These are phyloP conservation scores for Copsychus sechellarum DNA, from an alignment of 2,113 vertebrate genomes.

Conservation along the genomic window DNA sequence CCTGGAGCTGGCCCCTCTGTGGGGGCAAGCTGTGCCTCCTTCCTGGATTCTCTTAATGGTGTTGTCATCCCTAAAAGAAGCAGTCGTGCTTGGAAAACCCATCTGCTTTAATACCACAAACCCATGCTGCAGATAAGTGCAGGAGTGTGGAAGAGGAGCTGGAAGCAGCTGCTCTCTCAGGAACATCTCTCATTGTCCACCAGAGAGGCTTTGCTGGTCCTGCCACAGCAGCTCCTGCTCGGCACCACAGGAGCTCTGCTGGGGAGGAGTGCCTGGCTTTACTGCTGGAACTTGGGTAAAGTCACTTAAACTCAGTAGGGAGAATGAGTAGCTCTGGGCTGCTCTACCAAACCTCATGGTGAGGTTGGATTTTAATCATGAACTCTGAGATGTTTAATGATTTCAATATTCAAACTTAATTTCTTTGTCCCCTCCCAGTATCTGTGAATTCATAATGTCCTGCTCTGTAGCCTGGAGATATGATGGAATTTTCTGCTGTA, in stretches of 20 bases:
- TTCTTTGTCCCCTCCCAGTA: accelerated
- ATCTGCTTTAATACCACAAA: not conserved
- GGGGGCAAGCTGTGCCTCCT: not conserved
- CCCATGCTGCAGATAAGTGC: not conserved
- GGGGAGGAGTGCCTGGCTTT: not conserved
- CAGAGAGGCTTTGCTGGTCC: not conserved
- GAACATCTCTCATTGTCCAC: not conserved
- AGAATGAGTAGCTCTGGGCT: not conserved
- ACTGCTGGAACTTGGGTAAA: accelerated
- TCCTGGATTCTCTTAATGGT: not conserved
- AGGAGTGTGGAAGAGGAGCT: not conserved
- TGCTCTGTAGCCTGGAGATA: not conserved
- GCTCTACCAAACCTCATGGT: accelerated
- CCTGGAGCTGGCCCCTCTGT: not conserved
- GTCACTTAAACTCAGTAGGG: not conserved
- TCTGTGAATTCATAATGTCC: not conserved
- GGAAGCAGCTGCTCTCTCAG: not conserved
- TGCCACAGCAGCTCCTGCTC: not conserved
- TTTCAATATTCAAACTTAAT: not conserved
- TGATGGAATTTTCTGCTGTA: not conserved
- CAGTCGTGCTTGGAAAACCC: conserved; percentile 18
- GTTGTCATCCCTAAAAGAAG: not conserved
- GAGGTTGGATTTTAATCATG: not conserved
- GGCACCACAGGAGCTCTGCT: not conserved
- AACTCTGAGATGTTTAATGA: not conserved